A percentile compares a stretch with the other conserved stretches of the same genome.
These are phyloP conservation scores for Spilosoma lubricipeda DNA, from an alignment of 2,888 invertebrate species.

Conservation along the genomic window DNA sequence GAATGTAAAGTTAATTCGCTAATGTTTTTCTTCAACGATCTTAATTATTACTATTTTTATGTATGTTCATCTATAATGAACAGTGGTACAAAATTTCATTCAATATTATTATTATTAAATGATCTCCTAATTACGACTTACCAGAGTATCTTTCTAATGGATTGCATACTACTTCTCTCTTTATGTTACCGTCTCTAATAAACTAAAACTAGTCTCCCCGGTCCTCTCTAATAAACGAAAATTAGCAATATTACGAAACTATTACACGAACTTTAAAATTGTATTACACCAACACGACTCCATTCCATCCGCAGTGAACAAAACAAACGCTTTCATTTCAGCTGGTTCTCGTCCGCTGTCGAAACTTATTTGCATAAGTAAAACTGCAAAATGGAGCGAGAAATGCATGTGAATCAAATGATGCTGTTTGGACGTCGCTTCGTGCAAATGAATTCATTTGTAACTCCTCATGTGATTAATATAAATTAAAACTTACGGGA, in stretches of 20 bases:
- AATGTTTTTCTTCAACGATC: too few relatives aligned
- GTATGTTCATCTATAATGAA: too few relatives aligned
- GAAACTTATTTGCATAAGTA: conserved; percentile 83
- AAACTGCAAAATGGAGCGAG: conserved; percentile 78
- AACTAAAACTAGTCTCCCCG: background rate
- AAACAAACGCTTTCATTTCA: conserved; percentile 78
- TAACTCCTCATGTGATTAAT: background rate
- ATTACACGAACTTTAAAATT: background rate
- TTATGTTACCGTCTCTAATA: background rate
- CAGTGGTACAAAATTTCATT: too few relatives aligned
- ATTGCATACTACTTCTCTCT: too few relatives aligned
- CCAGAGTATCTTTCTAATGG: too few relatives aligned
- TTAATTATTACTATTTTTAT: too few relatives aligned
- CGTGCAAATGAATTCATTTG: background rate
- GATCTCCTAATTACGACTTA: too few relatives aligned
- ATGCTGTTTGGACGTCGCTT: conserved; percentile 22
- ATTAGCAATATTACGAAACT: background rate
- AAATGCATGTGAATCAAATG: conserved; percentile 63
- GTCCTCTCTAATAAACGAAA: background rate
- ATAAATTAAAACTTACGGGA: background rate
- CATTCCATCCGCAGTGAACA: conserved; percentile 47
- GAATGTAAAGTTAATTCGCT: too few relatives aligned
- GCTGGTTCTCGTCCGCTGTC: conserved; percentile 71
- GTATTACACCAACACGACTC: conserved; percentile 41
- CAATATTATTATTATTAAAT: too few relatives aligned